A percentile compares a stretch with the other conserved stretches of the same genome.
phyloP scores from a whole-genome alignment of 2,888 invertebrate species.

The Eupithecia centaureata region DNA sequence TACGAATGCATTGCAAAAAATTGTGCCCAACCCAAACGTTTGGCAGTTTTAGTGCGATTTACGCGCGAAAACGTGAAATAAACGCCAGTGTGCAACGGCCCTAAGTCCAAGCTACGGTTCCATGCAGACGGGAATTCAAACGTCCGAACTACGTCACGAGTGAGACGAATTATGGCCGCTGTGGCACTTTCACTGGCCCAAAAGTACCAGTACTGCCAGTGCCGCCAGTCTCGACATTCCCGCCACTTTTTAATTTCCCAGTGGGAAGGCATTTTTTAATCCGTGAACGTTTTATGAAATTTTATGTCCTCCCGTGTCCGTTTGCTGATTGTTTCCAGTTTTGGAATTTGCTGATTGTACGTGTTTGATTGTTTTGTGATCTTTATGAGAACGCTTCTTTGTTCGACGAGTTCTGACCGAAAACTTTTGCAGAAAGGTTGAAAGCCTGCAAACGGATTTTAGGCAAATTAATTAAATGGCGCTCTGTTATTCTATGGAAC shows the following conservation, averaged over 20 bases:
- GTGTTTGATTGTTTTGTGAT: conserved; percentile 46
- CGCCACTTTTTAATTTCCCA: conserved; percentile 76
- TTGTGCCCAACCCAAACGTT: not conserved
- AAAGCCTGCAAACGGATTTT: conserved; percentile 38
- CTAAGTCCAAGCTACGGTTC: not conserved
- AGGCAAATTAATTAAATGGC: conserved; percentile 42
- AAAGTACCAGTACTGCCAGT: conserved; percentile 35
- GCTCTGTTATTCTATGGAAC: conserved; percentile 40
- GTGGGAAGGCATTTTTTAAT: conserved; percentile 76
- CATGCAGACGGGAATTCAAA: conserved; percentile 61
- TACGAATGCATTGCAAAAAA: not conserved
- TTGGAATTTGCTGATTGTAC: conserved; percentile 63
- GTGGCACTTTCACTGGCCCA: conserved; percentile 72
- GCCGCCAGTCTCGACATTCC: conserved; percentile 17
- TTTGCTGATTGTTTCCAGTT: conserved; percentile 64
- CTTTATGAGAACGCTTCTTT: conserved; percentile 44
- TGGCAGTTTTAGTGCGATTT: conserved; percentile 1
- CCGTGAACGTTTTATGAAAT: conserved; percentile 75
- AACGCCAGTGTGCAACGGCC: not conserved
- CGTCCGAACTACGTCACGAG: conserved; percentile 62
- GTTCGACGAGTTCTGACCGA: conserved; percentile 36
- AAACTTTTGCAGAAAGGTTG: conserved; percentile 40
- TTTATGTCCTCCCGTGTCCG: conserved; percentile 65
- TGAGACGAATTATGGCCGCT: conserved; percentile 79
- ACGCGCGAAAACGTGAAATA: not conserved